These are phyloP conservation scores for Formica exsecta DNA, from an alignment of 1,140 invertebrate genomes.

Conservation along the genomic window DNA sequence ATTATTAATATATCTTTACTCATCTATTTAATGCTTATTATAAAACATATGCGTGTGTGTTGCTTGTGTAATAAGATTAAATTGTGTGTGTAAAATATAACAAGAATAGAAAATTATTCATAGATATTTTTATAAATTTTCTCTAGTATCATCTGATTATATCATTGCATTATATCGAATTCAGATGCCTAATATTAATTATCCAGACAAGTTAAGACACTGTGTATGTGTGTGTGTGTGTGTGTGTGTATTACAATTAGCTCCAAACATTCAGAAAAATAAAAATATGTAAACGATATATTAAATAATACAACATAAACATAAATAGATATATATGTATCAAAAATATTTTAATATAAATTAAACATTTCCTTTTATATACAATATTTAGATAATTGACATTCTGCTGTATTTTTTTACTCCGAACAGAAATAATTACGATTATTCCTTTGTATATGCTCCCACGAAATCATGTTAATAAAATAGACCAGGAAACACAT, in stretches of 20 bases:
- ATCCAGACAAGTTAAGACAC: neutral
- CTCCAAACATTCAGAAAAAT: neutral
- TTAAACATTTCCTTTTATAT: neutral
- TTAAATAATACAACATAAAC: neutral
- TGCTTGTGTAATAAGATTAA: conserved; percentile 22
- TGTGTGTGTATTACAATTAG: too few relatives aligned
- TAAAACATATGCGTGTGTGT: conserved; percentile 15
- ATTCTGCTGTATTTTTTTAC: neutral
- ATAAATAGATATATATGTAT: neutral
- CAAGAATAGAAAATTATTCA: neutral
- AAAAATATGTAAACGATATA: neutral
- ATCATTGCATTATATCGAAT: neutral
- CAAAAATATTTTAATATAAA: neutral
- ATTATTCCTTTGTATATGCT: neutral
- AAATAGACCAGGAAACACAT: conserved; percentile 1
- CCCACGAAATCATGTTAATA: neutral
- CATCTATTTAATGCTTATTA: conserved; percentile 28
- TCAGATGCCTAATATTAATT: neutral
- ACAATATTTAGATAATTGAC: neutral
- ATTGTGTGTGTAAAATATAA: conserved; percentile 26
- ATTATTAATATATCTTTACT: neutral
- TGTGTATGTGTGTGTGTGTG: too few relatives aligned
- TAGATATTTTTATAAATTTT: neutral
- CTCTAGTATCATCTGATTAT: neutral
- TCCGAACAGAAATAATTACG: neutral